These are phyloP conservation scores for Monopterus albus DNA, from an alignment of 2,113 vertebrate genomes.

Conservation along the genomic window DNA sequence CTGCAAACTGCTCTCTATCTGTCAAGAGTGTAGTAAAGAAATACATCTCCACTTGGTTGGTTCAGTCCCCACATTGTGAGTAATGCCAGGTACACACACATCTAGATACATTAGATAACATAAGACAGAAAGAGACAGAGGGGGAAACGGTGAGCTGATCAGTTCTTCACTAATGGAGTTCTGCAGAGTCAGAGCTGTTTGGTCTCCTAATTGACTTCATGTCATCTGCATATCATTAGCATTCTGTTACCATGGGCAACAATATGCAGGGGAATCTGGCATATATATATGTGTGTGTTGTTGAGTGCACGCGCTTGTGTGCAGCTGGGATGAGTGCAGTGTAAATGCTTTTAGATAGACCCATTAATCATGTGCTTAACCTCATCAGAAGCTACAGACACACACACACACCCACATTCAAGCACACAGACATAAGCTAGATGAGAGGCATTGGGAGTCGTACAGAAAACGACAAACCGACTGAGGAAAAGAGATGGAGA, in stretches of 20 bases:
- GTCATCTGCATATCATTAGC: conserved; percentile 77
- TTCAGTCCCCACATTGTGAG: too few relatives aligned
- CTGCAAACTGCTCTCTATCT: too few relatives aligned
- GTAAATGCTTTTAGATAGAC: conserved; percentile 66
- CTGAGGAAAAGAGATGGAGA: background rate
- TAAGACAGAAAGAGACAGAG: background rate
- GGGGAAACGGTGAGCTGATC: conserved; percentile 39
- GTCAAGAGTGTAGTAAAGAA: too few relatives aligned
- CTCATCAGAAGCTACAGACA: conserved; percentile 54
- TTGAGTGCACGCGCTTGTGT: conserved; percentile 15
- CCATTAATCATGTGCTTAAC: conserved; percentile 76
- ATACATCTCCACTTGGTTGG: too few relatives aligned
- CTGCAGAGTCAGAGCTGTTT: conserved; percentile 65
- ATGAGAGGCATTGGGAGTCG: background rate
- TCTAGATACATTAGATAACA: too few relatives aligned
- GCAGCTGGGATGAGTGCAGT: conserved; percentile 66
- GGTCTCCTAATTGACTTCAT: conserved; percentile 70
- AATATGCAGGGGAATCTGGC: conserved; percentile 27
- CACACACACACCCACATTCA: background rate
- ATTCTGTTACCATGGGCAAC: conserved; percentile 63
- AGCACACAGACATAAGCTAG: background rate
- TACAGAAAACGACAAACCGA: too few relatives aligned
- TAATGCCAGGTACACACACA: too few relatives aligned
- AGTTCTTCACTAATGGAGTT: conserved; percentile 64
- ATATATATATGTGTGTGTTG: background rate